Base-by-base conservation (phyloP, 2,888 invertebrate genomes). In the Agrilus mali region DNA sequence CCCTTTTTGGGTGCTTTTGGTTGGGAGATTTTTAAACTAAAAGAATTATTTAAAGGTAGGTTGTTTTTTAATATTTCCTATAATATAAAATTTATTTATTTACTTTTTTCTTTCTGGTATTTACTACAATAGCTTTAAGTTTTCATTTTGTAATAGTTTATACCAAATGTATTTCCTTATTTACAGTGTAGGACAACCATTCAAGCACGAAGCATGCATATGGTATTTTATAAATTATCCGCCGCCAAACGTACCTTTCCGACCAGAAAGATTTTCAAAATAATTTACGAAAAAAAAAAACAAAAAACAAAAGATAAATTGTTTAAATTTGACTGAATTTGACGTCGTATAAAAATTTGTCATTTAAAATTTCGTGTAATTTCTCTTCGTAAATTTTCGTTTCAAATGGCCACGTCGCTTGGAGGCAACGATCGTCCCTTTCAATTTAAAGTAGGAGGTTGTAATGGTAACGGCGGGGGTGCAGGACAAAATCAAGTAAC, bases 221-320 rank as follows among this genome's bases (percentile, higher is more conserved):
- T 75, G 72, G 71, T 76, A 76, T 53, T 69, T 74, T 54, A 54
- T 65, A 43, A 66, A 73, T 47, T 75, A 74, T 54, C 75, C 76
- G 1, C 67, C 74, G 4, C 65, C 68, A 1, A 68, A 70, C 52
- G 45, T 62, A 13, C 47, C 47, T 34, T 53, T 51, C 33, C 47
- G 48, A 15, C 51, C 46, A 4, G 56, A 54, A 49, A 54, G 46
- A 47, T 55, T 59, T 10, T 43, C 42, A n/a, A 41, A 39, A 38
- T 42, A 20, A 37, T 12, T n/a, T n/a, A n/a, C n/a, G n/a, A n/a
- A n/a, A n/a, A n/a, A 27, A 27, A 8, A 27, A 10, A 27, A 27
- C 2, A 22, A 10, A 27, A 27, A 33, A 37, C 16, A 41, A n/a
- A 14, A 39, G 16, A 22, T 3, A 39, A 17, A n/a, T 13, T 39